Percentiles rank a stretch among this genome's conserved stretches.
Evolutionary conservation across 2,797 vertebrate species (phyloP).

Genomic region (Pseudochaenichthys georgianus): DNA sequence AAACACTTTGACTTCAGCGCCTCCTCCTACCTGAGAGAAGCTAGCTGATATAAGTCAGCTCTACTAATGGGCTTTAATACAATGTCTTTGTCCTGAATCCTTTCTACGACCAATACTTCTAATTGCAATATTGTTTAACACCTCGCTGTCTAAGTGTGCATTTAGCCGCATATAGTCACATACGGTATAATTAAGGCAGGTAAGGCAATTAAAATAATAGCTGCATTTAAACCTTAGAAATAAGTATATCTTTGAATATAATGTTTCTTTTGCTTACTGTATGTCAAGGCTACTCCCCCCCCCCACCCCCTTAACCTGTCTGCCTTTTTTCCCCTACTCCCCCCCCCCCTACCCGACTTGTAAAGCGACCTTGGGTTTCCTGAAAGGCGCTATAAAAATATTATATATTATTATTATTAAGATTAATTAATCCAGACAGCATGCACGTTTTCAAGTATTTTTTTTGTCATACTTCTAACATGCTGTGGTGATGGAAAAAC

Average conservation of each 20-base stretch:
- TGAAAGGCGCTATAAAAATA: too few relatives aligned
- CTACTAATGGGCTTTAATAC: background rate
- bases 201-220: background rate
- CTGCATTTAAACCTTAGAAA: background rate
- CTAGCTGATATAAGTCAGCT: background rate
- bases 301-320: too few relatives aligned
- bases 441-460: background rate
- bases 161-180: too few relatives aligned
- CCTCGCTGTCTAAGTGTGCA: too few relatives aligned
- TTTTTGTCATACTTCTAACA: background rate
- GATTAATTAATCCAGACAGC: conserved; percentile 11
- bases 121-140: too few relatives aligned
- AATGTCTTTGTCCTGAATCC: too few relatives aligned
- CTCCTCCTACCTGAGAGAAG: background rate
- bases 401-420: too few relatives aligned
- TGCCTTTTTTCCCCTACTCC: too few relatives aligned
- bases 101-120: too few relatives aligned
- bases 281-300: background rate
- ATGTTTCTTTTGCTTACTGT: conserved; percentile 4
- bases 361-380: too few relatives aligned
- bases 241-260: background rate
- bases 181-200: background rate
- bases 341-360: too few relatives aligned
- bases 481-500: too few relatives aligned
- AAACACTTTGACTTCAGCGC: background rate